Conservation (phyloP, 2,113 vertebrate genomes). For the Naja naja region DNA sequence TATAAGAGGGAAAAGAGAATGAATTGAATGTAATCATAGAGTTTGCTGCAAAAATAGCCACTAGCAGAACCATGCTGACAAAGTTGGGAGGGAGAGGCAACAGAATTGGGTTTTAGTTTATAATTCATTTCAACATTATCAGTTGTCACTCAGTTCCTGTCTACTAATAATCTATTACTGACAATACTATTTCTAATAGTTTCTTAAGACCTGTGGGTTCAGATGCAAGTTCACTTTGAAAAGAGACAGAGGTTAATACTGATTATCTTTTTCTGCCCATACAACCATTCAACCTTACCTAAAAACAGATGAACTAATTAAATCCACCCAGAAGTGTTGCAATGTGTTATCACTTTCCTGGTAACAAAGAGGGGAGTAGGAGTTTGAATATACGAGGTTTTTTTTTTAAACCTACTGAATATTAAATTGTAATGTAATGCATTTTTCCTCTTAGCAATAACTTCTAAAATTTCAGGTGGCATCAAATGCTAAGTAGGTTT, state of each 20-base stretch:
- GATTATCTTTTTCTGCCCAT: not conserved
- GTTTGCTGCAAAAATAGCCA: not conserved
- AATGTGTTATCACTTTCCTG: not conserved
- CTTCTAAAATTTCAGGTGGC: slow-evolving; percentile 11
- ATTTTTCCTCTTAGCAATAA: not conserved
- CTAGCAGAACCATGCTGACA: not conserved
- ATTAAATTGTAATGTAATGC: not conserved
- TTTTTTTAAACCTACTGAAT: not conserved
- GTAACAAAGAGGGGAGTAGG: not conserved
- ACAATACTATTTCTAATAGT: not conserved
- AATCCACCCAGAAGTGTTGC: not conserved
- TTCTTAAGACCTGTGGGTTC: not conserved
- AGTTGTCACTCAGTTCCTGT: not conserved
- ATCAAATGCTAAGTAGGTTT: not conserved
- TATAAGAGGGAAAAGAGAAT: not conserved
- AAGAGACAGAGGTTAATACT: not conserved
- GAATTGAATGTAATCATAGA: too few species aligned
- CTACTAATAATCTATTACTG: not conserved
- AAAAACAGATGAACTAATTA: not conserved
- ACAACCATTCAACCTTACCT: not conserved
- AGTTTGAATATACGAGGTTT: not conserved
- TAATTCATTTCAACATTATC: not conserved
- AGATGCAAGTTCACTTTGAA: not conserved
- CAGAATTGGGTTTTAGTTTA: not conserved
- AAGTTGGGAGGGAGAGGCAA: accelerated